phyloP scores from a whole-genome alignment of 2,113 vertebrate species.

The Columba janthina region DNA sequence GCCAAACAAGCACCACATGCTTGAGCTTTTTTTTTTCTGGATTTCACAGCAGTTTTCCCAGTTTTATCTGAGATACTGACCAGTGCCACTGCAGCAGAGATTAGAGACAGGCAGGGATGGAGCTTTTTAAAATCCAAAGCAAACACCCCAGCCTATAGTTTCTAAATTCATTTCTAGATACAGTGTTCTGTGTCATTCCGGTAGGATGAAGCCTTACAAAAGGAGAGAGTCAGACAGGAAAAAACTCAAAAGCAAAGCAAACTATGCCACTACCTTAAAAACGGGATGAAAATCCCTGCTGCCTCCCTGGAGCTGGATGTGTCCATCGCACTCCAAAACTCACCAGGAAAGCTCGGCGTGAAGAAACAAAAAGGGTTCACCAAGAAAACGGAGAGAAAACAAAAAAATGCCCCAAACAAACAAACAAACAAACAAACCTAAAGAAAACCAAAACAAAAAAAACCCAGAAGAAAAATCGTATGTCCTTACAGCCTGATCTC shows the following conservation, averaged over 20 bases:
- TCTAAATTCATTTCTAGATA: not conserved
- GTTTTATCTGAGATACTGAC: not conserved
- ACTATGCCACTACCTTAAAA: constrained; percentile 26
- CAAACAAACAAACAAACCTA: not conserved
- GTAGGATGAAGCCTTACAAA: not conserved
- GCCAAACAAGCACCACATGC: not conserved
- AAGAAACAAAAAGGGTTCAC: not conserved
- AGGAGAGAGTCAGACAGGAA: not conserved
- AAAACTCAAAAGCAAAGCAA: not conserved
- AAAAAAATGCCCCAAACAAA: not conserved
- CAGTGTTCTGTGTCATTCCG: not conserved
- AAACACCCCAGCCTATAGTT: not conserved
- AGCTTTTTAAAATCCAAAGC: not conserved
- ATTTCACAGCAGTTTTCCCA: not conserved
- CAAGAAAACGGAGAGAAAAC: not conserved
- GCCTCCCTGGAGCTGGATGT: not conserved
- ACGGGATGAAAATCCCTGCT: not conserved
- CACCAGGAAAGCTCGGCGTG: not conserved
- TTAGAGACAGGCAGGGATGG: not conserved
- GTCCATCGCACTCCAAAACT: not conserved
- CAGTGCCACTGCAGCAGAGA: not conserved
- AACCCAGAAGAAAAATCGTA: not conserved
- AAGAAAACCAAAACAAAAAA: not conserved
- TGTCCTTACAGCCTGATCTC: not conserved
- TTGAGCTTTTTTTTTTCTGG: not conserved